Base-by-base conservation (phyloP, 1,140 invertebrate genomes). In the Homarus americanus region DNA sequence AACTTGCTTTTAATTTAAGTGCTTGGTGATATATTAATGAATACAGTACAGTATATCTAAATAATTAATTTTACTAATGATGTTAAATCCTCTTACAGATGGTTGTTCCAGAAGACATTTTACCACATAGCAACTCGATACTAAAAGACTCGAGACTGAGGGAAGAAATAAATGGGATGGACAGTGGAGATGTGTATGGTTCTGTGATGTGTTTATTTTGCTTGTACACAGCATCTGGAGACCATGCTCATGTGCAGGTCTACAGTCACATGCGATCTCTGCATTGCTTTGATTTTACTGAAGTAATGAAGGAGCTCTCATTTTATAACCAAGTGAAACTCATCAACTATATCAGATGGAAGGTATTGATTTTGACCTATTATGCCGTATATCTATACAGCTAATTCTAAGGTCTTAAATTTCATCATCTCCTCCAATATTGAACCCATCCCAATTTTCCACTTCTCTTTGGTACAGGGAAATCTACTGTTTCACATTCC, bases 301-400 rank as follows among this genome's bases (percentile, higher is more conserved):
- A 92, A 80, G 91, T 92, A 5, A 66, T 84, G 32, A 53, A 34
- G 9, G 82, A 80, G 12, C 63, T 91, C 28, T 49, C 83, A 40
- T 93, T 92, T 83, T 93, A 93, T 88, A 94, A 41, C 53, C 90
- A 96, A 95, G 95, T 98, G 0, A 98, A 98, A 95, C 95, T 98
- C 34, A 96, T 98, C 0, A 99, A 99, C 94, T 99, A 96, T 94
- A 96, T 98, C 66, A 95, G 98, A 53, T 94, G 96, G 72, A 75
- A 82, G 75, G 85, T 80, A 66, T 66, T 32, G 12, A 80, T n/a
- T 24, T 28, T 72, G 10, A 38, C n/a, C n/a, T n/a, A n/a, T n/a
- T n/a, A n/a, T n/a, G n/a, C n/a, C n/a, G n/a, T n/a, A n/a, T n/a
- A n/a, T n/a, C n/a, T n/a, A n/a, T n/a, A n/a, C n/a, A n/a, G n/a